Base-by-base conservation (phyloP, 2,113 vertebrate genomes). In the Muntiacus reevesi region DNA sequence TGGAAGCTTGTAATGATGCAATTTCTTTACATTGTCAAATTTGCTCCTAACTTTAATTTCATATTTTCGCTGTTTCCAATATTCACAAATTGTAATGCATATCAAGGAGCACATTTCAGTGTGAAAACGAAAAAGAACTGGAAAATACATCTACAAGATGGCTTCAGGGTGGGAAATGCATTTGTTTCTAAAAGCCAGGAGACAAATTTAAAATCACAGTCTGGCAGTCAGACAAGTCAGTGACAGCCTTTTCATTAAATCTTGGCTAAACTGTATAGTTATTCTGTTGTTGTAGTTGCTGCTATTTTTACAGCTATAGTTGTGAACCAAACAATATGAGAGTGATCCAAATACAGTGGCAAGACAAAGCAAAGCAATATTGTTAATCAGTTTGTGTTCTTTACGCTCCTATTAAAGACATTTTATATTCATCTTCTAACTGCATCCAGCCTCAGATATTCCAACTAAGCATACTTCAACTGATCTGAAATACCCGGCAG, bases 161-260 rank as follows among this genome's bases (percentile, higher is more conserved):
- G 97, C 94, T 98, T 97, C 96, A 84, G 89, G 89, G 85, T 97
- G 45, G n/a, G 64, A 96, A 97, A 95, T 64, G 54, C 64, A 94
- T 94, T 95, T 94, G 50, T 95, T 97, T 96, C 81, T 96, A 94
- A 97, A 96, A 97, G 95, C 64, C 59, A 50, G 81, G 89, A 95
- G 87, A 47, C 27, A 95, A 93, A 52, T 92, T 91, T 94, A 94
- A 96, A 97, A 94, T 97, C 54, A 83, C 17, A 96, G 47, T 8
- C 40, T 95, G 67, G 82, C 79, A 88, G 55, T 92, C 47, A 93
- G 43, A 96, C 79, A 98, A 95, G 84, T 7, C 50, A 93, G 36
- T 95, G 85, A 97, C 84, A 96, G 81, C 23, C 36, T 96, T 97
- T 97, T 96, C 95, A 95, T 97, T 97, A 98, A 82, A 96, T 52